Base-by-base conservation (phyloP, 2,797 vertebrate species). In the Hypotaenidia okinawae region DNA sequence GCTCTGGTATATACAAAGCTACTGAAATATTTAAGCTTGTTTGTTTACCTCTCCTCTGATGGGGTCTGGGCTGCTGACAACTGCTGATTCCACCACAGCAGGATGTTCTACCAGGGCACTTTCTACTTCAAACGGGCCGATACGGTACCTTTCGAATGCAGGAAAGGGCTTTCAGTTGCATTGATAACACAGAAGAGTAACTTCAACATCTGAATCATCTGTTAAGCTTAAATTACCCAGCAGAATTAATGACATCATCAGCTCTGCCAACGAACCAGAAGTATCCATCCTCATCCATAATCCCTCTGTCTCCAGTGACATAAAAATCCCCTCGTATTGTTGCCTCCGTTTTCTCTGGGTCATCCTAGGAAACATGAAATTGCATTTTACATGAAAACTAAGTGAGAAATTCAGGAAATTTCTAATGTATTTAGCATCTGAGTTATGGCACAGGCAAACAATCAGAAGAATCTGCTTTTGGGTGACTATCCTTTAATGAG, bases 71-170 rank as follows among this genome's bases (percentile, higher is more conserved):
- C 98, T 98, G 97, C 98, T 98, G 84, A 98, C 97, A 51, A 98
- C 98, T 62, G 98, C 98, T 4, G 98, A 98, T 94, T 99, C 98
- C 39, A 97, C 95, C 52, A 99, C 98, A 6, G 98, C 98, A 30
- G 97, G 97, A 64, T 99, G 98, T 68, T 98, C 98, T 17, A 96
- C 95, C 52, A 99, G 92, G 39, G 98, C 98, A 39, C 97, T 98
- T 96, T 99, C 98, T 82, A 98, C 97, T 89, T 99, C 98, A 95
- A 98, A 98, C 6, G 98, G 98, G 62, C 98, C 98, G 58, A 99
- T 98, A 47, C 98, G 98, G 79, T 98, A 99, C n/a, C 98, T 98
- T 91, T 55, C 43, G 82, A 91, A 72, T 4, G 28, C 64, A 75
- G 45, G 33, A 85, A 77, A 72, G n/a, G 33, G 11, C 16, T 52